Evolutionary conservation across 2,888 invertebrate species (phyloP).

Genomic region (Stictocephala bisonia): DNA sequence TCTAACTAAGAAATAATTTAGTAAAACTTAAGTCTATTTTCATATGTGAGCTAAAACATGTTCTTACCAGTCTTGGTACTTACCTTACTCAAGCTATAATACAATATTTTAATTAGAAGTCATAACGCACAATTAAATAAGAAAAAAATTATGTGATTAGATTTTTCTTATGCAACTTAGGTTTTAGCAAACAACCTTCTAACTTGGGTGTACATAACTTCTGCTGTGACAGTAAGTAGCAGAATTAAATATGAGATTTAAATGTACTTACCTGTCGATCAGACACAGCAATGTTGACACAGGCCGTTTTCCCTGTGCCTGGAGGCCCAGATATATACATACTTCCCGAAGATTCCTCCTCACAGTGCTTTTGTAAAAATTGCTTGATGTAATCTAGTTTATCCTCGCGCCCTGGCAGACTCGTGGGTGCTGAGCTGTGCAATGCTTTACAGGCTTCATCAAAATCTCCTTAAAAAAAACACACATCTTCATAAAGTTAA

Average conservation of each 20-base stretch:
- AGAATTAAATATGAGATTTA: not conserved
- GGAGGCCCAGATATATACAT: constrained; percentile 97
- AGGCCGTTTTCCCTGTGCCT: constrained; percentile 97
- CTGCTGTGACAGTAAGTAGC: too few species aligned
- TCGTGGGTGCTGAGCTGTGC: constrained; percentile 53
- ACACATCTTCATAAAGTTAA: not conserved
- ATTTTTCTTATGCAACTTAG: too few species aligned
- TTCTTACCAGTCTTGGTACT: too few species aligned
- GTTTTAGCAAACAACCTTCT: too few species aligned
- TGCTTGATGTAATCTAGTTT: constrained; percentile 77
- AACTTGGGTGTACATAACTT: too few species aligned
- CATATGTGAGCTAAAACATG: too few species aligned
- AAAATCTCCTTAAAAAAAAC: not conserved
- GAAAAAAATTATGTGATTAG: too few species aligned
- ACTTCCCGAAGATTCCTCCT: constrained; percentile 77
- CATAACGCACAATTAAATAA: too few species aligned
- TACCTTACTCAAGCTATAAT: too few species aligned
- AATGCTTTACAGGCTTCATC: constrained; percentile 53
- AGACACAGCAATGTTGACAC: constrained; percentile 79
- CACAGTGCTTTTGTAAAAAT: constrained; percentile 77
- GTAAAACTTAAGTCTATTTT: too few species aligned
- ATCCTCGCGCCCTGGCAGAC: constrained; percentile 80
- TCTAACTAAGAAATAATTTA: too few species aligned
- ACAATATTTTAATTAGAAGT: too few species aligned
- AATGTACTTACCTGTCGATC: constrained; percentile 71